These are phyloP conservation scores for Picathartes gymnocephalus DNA, from an alignment of 2,113 vertebrate species.

Conservation along the genomic window DNA sequence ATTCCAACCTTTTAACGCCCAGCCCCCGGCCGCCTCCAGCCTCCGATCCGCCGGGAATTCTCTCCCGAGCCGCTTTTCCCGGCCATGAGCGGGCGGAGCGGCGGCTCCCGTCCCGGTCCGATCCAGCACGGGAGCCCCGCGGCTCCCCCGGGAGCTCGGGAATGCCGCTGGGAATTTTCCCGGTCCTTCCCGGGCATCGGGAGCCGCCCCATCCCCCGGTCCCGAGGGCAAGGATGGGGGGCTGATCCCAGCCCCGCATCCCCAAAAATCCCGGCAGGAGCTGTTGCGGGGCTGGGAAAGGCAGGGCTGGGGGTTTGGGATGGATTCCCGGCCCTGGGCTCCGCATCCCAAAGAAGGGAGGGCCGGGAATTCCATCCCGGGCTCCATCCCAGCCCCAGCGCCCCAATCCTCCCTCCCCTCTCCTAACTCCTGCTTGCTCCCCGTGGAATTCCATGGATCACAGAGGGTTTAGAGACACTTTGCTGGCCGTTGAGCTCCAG, in stretches of 20 bases:
- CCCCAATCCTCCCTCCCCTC: rapidly evolving
- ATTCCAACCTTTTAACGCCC: background rate
- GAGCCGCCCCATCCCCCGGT: rapidly evolving
- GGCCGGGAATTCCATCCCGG: rapidly evolving
- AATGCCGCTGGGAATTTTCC: background rate
- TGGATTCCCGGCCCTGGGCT: background rate
- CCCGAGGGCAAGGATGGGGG: rapidly evolving
- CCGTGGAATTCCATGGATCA: background rate
- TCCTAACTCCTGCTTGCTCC: background rate
- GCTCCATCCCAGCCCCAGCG: rapidly evolving
- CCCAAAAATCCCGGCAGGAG: background rate
- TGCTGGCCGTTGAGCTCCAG: background rate
- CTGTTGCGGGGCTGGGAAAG: background rate
- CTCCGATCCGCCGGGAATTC: background rate
- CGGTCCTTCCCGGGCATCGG: rapidly evolving
- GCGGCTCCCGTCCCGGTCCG: background rate
- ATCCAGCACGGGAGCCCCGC: conserved; percentile 10
- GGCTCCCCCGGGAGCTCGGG: background rate
- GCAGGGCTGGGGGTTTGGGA: rapidly evolving
- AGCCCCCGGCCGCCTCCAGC: background rate
- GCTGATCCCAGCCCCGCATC: background rate
- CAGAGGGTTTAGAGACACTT: background rate
- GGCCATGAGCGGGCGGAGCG: background rate
- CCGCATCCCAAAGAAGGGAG: rapidly evolving
- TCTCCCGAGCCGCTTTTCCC: background rate